Conservation (phyloP, 1,140 invertebrate genomes). For the Drosophila neocordata region DNA sequence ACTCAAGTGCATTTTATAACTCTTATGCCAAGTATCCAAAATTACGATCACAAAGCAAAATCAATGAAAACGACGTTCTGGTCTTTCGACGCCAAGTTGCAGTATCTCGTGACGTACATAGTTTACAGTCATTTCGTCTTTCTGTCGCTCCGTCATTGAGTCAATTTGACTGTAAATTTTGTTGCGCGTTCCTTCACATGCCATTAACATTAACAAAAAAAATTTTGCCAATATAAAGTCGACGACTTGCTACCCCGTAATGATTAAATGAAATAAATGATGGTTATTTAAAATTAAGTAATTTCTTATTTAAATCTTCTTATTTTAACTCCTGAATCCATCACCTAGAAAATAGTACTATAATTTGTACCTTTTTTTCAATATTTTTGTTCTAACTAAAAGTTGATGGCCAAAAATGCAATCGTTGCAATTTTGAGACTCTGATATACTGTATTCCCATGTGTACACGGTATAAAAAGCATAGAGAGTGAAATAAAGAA, state of each 20-base stretch:
- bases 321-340: too few relatives aligned
- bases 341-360: too few relatives aligned
- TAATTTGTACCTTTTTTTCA: too few relatives aligned
- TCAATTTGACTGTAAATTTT: constrained; percentile 16
- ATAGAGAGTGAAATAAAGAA: constrained; percentile 8
- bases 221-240: constrained; percentile 7
- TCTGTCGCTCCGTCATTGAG: constrained; percentile 5
- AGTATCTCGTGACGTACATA: constrained; percentile 18
- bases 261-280: too few relatives aligned
- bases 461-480: neutral
- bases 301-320: too few relatives aligned
- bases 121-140: constrained; percentile 20
- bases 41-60: constrained; percentile 45
- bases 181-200: constrained; percentile 48
- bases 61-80: constrained; percentile 43
- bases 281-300: too few relatives aligned
- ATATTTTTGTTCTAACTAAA: too few relatives aligned
- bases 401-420: too few relatives aligned
- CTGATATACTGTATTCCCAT: neutral
- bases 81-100: constrained; percentile 20
- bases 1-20: too few relatives aligned
- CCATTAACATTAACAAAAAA: constrained; percentile 56
- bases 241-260: neutral
- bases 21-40: constrained; percentile 26
- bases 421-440: neutral